A percentile compares a stretch with the other conserved stretches of the same genome.
phyloP scores from a whole-genome alignment of 2,888 invertebrate genomes.

The Tipula helvola region DNA sequence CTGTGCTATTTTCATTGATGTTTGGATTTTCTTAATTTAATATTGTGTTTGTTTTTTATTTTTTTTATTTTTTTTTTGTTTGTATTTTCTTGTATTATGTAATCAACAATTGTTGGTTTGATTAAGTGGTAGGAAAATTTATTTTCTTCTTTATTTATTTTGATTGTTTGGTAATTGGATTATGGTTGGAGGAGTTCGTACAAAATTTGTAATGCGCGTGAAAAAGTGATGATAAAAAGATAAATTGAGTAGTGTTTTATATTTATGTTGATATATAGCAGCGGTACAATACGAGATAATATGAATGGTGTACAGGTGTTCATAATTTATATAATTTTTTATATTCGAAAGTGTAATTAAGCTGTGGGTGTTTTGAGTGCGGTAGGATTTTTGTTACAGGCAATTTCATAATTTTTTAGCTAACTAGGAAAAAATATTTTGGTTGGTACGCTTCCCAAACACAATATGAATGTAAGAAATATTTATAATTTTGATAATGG shows the following conservation, averaged over 20 bases:
- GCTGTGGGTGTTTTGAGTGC: not conserved
- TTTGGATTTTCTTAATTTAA: not conserved
- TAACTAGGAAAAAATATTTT: too few species aligned
- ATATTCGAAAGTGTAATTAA: not conserved
- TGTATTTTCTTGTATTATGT: not conserved
- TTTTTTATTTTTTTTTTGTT: not conserved
- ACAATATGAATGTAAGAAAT: too few species aligned
- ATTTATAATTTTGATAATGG: too few species aligned
- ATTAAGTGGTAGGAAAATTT: not conserved
- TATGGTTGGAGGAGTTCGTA: not conserved
- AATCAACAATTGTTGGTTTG: slow-evolving; percentile 4
- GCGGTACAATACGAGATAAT: not conserved
- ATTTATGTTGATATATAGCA: not conserved
- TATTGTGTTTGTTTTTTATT: not conserved
- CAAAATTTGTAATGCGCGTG: not conserved
- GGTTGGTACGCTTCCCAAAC: too few species aligned
- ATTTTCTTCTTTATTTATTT: not conserved
- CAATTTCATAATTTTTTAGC: too few species aligned
- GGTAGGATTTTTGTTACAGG: too few species aligned
- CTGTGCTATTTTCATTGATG: not conserved
- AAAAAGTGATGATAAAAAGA: not conserved
- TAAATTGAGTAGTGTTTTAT: not conserved
- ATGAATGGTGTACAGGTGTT: not conserved
- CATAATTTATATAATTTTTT: not conserved
- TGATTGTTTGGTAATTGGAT: not conserved